Base-by-base conservation (phyloP, 2,888 invertebrate genomes). In the Lamellibrachia columna region DNA sequence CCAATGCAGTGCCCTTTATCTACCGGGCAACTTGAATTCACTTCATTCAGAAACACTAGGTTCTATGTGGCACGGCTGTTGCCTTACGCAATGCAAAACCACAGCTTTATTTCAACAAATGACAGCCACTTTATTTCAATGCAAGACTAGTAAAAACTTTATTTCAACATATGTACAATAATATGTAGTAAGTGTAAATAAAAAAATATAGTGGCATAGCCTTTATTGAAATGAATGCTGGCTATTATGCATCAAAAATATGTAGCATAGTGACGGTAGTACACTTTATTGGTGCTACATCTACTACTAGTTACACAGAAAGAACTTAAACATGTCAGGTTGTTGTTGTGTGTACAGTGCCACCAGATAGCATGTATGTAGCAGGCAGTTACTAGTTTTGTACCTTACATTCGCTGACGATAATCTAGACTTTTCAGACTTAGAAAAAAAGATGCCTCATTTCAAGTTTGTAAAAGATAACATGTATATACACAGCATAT, bases 211-310 rank as follows among this genome's bases (percentile, higher is more conserved):
- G 75, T 75, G 75, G 75, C 75, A 22, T 22, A 75, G 75, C 75
- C 75, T 75, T 75, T 75, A 75, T 75, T 75, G 75, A 75, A 75
- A 75, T 75, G 75, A 75, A 75, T 75, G 75, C 75, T 75, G 75
- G 75, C 75, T 75, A 75, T n/a, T 75, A 75, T 75, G 75, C 75
- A 75, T 75, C 22, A 22, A 22, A 15, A 75, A 6, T 75, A 75
- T 15, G 22, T 22, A 75, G 75, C 75, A 75, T 15, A 15, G n/a
- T 75, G 75, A 75, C n/a, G 75, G 75, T 75, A 75, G 22, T 75
- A 22, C 75, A 75, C 75, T 75, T 75, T 75, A 75, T 75, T 75
- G 75, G 22, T 75, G 75, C 75, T 75, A n/a, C 75, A 22, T 75
- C 22, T 75, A 11, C 15, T 11, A n/a, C 75, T 22, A 11, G 22